phyloP scores from a whole-genome alignment of 1,140 invertebrate genomes.

The Wiebesia pumilae region DNA sequence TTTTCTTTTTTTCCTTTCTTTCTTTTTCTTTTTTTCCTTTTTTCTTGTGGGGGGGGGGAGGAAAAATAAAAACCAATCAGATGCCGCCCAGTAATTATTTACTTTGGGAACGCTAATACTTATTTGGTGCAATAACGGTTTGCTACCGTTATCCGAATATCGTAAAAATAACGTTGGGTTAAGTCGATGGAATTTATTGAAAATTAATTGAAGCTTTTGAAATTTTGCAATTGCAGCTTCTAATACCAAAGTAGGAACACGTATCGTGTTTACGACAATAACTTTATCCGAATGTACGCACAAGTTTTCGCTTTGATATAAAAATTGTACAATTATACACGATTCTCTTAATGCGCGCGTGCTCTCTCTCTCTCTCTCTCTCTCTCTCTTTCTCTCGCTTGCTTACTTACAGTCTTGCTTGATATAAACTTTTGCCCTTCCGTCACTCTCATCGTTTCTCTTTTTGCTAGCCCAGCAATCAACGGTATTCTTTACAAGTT shows the following conservation, averaged over 20 bases:
- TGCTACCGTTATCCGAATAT: too few species aligned
- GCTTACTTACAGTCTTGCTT: constrained; percentile 34
- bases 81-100: too few species aligned
- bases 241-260: constrained; percentile 1
- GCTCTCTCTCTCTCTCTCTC: constrained; percentile 16
- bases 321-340: background rate
- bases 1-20: too few species aligned
- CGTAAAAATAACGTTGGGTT: too few species aligned
- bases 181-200: too few species aligned
- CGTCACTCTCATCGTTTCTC: constrained; percentile 46
- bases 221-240: background rate
- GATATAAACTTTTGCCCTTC: constrained; percentile 14
- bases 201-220: too few species aligned
- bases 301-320: background rate
- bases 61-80: too few species aligned
- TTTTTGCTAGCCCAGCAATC: constrained; percentile 45
- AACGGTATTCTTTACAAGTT: constrained; percentile 8
- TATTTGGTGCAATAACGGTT: too few species aligned
- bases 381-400: constrained; percentile 43
- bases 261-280: background rate
- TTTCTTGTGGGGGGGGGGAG: too few species aligned
- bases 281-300: background rate
- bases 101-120: too few species aligned
- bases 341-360: background rate
- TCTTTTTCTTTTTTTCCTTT: too few species aligned